These are phyloP conservation scores for Coranthus polyacanthus DNA, from an alignment of 2,797 vertebrate genomes.

Conservation along the genomic window DNA sequence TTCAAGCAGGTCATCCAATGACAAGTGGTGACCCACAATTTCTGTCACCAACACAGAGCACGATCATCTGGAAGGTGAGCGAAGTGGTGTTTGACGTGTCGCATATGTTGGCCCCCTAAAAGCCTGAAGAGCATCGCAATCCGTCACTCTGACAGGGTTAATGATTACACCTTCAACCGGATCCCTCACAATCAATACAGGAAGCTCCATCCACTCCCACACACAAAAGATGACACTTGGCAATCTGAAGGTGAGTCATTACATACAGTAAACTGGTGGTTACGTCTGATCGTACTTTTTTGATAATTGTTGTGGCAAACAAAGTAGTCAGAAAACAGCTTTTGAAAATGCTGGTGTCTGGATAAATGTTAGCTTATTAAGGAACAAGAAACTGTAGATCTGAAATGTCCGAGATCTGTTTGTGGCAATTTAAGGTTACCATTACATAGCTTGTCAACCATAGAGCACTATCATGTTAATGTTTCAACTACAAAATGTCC, in stretches of 20 bases:
- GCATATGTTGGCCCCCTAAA: slow-evolving; percentile 46
- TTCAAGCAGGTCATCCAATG: slow-evolving; percentile 62
- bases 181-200: slow-evolving; percentile 66
- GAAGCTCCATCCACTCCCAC: slow-evolving; percentile 39
- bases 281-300: background rate
- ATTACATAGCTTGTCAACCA: no score
- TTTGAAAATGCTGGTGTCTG: no score
- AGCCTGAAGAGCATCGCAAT: slow-evolving; percentile 48
- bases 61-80: slow-evolving; percentile 55
- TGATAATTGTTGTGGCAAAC: slow-evolving; percentile 15
- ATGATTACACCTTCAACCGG: slow-evolving; percentile 61
- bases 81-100: slow-evolving; percentile 51
- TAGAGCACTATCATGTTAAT: no score
- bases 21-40: slow-evolving; percentile 54
- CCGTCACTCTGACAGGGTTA: slow-evolving; percentile 67
- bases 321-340: background rate
- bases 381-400: no score
- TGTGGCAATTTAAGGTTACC: no score
- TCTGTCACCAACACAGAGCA: slow-evolving; percentile 48
- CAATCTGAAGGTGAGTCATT: slow-evolving; percentile 30
- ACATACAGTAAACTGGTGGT: slow-evolving; percentile 2
- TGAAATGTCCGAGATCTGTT: no score
- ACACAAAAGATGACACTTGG: slow-evolving; percentile 40
- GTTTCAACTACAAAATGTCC: no score
- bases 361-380: no score